Conservation (phyloP, 2,797 vertebrate species). For the Melanotaenia trifasciata region DNA sequence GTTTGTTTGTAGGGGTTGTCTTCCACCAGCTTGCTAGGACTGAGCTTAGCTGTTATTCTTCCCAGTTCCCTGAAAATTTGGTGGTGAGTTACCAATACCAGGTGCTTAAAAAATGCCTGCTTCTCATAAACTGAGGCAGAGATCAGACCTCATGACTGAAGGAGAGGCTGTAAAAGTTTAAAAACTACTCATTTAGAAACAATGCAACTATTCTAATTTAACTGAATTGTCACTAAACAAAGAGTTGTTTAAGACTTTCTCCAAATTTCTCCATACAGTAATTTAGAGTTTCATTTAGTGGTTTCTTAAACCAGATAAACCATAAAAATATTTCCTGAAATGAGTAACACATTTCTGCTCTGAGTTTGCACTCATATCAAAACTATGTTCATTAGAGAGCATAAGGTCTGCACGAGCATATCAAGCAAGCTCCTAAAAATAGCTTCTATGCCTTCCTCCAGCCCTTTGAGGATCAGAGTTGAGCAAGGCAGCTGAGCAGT, state of each 20-base stretch:
- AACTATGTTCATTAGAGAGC: conserved; percentile 71
- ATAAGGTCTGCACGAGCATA: conserved; percentile 61
- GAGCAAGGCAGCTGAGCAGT: conserved; percentile 74
- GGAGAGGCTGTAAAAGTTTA: conserved; percentile 23
- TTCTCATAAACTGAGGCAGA: conserved; percentile 26
- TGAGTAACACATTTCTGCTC: conserved; percentile 36
- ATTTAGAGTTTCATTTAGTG: neutral
- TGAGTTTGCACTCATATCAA: conserved; percentile 15
- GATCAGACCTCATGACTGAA: conserved; percentile 20
- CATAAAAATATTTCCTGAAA: neutral
- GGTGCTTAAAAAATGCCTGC: conserved; percentile 22
- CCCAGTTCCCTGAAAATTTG: conserved; percentile 28
- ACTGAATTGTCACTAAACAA: conserved; percentile 55
- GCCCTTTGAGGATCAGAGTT: conserved; percentile 74
- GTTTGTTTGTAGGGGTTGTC: conserved; percentile 18
- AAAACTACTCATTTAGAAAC: conserved; percentile 30
- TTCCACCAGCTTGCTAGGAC: conserved; percentile 16
- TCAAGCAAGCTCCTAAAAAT: conserved; percentile 72
- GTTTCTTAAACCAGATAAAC: neutral
- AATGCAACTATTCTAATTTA: conserved; percentile 5
- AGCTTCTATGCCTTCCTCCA: conserved; percentile 60
- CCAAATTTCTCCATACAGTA: conserved; percentile 35
- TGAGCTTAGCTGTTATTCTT: conserved; percentile 23
- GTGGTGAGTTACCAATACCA: conserved; percentile 49
- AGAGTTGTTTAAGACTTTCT: conserved; percentile 25